Base-by-base conservation (phyloP, 1,140 invertebrate genomes). In the Tetraneura akinire region DNA sequence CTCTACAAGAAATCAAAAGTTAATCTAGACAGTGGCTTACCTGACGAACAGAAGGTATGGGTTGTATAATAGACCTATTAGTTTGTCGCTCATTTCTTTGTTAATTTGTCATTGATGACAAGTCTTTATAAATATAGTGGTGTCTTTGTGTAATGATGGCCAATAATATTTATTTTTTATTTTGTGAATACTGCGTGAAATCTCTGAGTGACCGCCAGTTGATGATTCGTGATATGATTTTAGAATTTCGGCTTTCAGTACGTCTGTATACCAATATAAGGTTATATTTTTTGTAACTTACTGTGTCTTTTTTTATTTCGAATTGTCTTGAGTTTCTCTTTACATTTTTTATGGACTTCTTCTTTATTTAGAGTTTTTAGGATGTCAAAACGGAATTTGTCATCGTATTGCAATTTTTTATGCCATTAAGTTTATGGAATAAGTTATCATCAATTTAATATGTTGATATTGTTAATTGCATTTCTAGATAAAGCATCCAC, bases 131-230 rank as follows among this genome's bases (percentile, higher is more conserved):
- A 51, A 51, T 18, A 51, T 11, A 16, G 26, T 23, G 16, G 21
- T 37, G 26, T 80, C 80, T 47, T 37, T 37, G 8, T n/a, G 32
- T n/a, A 80, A 9, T 0, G 1, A 42, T 49, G 3, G 3, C 80
- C 80, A 80, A 53, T 51, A 80, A 68, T 80, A 80, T 68, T 51
- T 57, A 14, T 45, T 70, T 32, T 68, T 47, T 3, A 55, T 51
- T 37, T 53, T 66, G 9, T 37, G 13, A 16, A 68, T 47, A 14
- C 62, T 68, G 55, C 64, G 68, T 6, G 57, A 6, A 3, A 80
- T 55, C 0, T 62, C 80, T 13, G 64, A 47, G n/a, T 80, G 64
- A 23, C 62, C 45, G 11, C 37, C 29, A 0, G 47, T 23, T 5
- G 80, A 23, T 32, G 51, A 21, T n/a, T 68, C 45, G 14, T 80